These are phyloP conservation scores for Nomada goodeniana DNA, from an alignment of 2,888 invertebrate species.

Conservation along the genomic window DNA sequence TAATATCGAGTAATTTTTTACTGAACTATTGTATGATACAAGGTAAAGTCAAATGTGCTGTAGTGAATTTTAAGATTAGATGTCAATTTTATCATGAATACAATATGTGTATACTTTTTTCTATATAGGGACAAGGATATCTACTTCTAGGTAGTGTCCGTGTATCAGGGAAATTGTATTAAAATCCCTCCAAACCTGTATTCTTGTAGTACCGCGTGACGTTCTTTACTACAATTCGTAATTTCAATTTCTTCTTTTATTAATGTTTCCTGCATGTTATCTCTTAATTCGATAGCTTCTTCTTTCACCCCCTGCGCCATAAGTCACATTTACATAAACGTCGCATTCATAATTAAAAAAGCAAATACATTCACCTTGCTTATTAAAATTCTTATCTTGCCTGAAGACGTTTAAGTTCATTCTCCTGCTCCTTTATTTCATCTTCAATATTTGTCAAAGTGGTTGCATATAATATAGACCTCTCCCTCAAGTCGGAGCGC, in stretches of 20 bases:
- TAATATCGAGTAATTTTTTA: no score
- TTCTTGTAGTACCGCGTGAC: slow-evolving; percentile 85
- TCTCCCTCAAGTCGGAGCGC: slow-evolving; percentile 84
- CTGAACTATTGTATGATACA: no score
- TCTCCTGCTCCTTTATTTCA: slow-evolving; percentile 88
- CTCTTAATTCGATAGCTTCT: slow-evolving; percentile 90
- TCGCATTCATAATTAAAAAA: neutral
- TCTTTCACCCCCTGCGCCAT: slow-evolving; percentile 87
- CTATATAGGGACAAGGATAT: no score
- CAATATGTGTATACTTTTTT: no score
- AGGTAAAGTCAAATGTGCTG: no score
- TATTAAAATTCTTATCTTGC: slow-evolving; percentile 78
- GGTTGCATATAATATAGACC: slow-evolving; percentile 78
- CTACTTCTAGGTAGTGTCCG: no score
- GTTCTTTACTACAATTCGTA: slow-evolving; percentile 88
- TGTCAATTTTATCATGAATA: no score
- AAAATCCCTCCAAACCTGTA: slow-evolving; percentile 76
- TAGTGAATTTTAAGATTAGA: no score
- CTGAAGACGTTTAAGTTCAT: slow-evolving; percentile 91
- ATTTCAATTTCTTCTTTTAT: slow-evolving; percentile 90
- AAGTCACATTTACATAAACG: slow-evolving; percentile 10
- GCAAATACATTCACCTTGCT: neutral
- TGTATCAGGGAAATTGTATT: no score
- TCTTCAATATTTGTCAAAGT: slow-evolving; percentile 89
- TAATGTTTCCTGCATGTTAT: slow-evolving; percentile 89